A percentile compares a stretch with the other conserved stretches of the same genome.
Evolutionary conservation across 2,888 invertebrate species (phyloP).

Genomic region (Epicampocera succincta): DNA sequence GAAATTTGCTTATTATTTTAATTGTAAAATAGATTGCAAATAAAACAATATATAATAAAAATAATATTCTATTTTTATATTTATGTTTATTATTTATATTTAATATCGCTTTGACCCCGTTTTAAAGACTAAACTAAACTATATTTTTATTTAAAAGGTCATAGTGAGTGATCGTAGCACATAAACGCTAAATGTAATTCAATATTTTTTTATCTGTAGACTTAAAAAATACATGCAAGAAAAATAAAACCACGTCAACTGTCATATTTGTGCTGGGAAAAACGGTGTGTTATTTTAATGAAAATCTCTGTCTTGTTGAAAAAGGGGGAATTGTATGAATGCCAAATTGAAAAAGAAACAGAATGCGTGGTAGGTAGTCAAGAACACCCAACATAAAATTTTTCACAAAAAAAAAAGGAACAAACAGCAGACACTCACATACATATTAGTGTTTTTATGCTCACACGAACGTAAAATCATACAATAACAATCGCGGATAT

Average conservation of each 20-base stretch:
- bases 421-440: background rate
- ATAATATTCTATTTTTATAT: no score
- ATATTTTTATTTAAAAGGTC: slow-evolving; percentile 17
- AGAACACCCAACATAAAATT: slow-evolving; percentile 57
- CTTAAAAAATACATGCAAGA: background rate
- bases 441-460: background rate
- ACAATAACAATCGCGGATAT: slow-evolving; percentile 75
- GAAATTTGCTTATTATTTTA: no score
- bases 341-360: slow-evolving; percentile 34
- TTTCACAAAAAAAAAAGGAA: background rate
- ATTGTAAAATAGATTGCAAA: no score
- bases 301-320: background rate
- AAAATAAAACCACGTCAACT: slow-evolving; percentile 16
- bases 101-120: background rate
- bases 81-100: no score
- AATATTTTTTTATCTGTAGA: slow-evolving; percentile 37
- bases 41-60: no score
- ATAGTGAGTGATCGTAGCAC: slow-evolving; percentile 18
- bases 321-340: slow-evolving; percentile 41
- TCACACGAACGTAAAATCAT: background rate
- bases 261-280: slow-evolving; percentile 32
- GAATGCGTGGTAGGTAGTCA: slow-evolving; percentile 51
- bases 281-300: slow-evolving; percentile 1
- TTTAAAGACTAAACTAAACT: slow-evolving; percentile 1
- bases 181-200: slow-evolving; percentile 43